Evolutionary conservation across 1,140 invertebrate genomes (phyloP).

Genomic region (Palaemon carinicauda): DNA sequence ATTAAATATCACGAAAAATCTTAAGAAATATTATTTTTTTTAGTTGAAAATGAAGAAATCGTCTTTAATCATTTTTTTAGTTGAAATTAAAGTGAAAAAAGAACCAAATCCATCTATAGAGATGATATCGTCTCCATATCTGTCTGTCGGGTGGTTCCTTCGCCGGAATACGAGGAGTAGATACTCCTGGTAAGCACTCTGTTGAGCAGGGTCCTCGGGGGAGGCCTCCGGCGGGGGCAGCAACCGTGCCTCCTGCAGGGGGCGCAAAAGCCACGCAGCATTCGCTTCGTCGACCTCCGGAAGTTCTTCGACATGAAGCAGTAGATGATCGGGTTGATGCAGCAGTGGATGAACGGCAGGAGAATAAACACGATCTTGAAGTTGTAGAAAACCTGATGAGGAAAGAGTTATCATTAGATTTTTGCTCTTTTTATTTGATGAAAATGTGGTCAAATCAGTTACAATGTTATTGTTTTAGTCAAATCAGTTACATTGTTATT

Average conservation of each 20-base stretch:
- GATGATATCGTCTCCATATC: background rate
- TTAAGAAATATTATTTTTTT: too few relatives aligned
- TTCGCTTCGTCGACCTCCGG: conserved; percentile 63
- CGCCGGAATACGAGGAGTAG: background rate
- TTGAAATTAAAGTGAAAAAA: background rate
- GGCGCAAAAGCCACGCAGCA: conserved; percentile 55
- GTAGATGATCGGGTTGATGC: conserved; percentile 69
- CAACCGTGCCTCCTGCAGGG: conserved; percentile 7
- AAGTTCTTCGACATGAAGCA: conserved; percentile 69
- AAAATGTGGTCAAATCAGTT: too few relatives aligned
- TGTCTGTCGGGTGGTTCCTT: background rate
- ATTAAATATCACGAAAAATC: too few relatives aligned
- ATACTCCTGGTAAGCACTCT: background rate
- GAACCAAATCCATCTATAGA: background rate
- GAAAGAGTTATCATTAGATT: too few relatives aligned
- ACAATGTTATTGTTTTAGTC: too few relatives aligned
- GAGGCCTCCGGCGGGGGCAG: background rate
- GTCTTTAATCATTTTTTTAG: too few relatives aligned
- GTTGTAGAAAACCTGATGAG: conserved; percentile 47
- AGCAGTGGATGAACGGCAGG: conserved; percentile 64
- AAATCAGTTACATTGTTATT: too few relatives aligned
- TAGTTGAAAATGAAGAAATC: too few relatives aligned
- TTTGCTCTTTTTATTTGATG: too few relatives aligned
- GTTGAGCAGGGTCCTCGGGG: background rate
- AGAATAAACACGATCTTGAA: conserved; percentile 61